Evolutionary conservation across 2,888 invertebrate species (phyloP).

Genomic region (Gisinianus flammeolus): DNA sequence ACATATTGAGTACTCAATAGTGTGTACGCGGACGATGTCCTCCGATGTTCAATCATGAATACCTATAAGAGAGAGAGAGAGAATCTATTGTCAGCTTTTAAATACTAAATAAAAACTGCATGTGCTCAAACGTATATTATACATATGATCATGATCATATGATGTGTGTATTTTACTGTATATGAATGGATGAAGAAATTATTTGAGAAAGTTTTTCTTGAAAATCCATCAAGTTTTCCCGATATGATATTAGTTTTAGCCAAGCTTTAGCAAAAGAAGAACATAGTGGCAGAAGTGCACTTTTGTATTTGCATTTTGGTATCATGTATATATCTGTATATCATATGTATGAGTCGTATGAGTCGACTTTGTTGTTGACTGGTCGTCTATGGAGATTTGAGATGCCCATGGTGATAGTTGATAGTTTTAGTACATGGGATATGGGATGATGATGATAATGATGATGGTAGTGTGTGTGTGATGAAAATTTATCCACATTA

Average conservation of each 20-base stretch:
- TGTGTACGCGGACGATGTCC: neutral
- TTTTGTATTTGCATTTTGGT: no score
- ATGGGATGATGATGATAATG: neutral
- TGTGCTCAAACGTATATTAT: neutral
- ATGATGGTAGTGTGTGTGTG: neutral
- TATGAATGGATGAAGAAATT: neutral
- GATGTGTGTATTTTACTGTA: neutral
- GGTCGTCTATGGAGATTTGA: conserved; percentile 7
- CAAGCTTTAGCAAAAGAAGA: no score
- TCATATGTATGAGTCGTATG: neutral
- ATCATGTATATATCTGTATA: no score
- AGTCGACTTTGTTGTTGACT: neutral
- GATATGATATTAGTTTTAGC: no score
- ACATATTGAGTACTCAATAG: neutral
- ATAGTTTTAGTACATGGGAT: neutral
- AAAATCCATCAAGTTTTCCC: conserved; percentile 20
- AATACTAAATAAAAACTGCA: conserved; percentile 6
- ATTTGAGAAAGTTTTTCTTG: conserved; percentile 17
- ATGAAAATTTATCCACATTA: conserved; percentile 30
- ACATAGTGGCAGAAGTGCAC: no score
- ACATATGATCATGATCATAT: neutral
- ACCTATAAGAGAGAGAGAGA: neutral
- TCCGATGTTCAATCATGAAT: neutral
- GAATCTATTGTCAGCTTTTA: neutral
- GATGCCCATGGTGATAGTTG: neutral